Evolutionary conservation across 2,797 vertebrate species (phyloP), one percentile per base, ranked within the genome.

Genomic region (Gymnothorax javanicus): DNA sequence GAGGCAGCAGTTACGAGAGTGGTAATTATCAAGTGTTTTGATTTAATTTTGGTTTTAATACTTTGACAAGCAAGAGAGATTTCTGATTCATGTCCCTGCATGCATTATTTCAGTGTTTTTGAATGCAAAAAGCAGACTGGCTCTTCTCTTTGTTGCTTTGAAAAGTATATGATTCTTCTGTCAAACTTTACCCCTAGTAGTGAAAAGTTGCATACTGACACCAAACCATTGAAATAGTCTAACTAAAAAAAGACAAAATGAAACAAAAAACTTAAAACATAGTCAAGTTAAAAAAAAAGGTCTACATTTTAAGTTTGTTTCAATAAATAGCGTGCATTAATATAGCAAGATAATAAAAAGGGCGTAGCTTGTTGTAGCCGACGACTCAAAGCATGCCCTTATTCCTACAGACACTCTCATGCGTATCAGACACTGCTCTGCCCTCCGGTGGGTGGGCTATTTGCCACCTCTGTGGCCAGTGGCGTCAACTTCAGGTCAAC

Each of bases 21-120:
- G 77, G 77, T n/a, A 81, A 81, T 81, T 56, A 81, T 56, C 5
- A 77, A 77, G 27, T 77, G 27, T 73, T 73, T 33, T 73, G 3
- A 11, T 2, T 73, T 73, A 2, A 27, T 3, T 33, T 27, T 27
- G 9, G 6, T 33, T 27, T 73, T 33, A 11, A 33, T 13, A 27
- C 12, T 33, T 12, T 52, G 73, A 52, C 73, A 52, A 50, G 73
- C 73, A 52, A 52, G 73, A 33, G 1, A 20, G 15, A 77, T 20
- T 52, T 20, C 4, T 33, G 73, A 77, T 77, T 77, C 73, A 77
- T 77, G 4, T 77, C 25, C 9, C 43, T 77, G 73, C 13, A 33
- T 77, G 73, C 73, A 77, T 50, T 50, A 77, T 77, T 77, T 52
- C 73, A 77, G 73, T 52, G 12, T 43, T 43, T 33, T 43, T 43